phyloP scores from a whole-genome alignment of 2,113 vertebrate genomes.

The Oplegnathus fasciatus region DNA sequence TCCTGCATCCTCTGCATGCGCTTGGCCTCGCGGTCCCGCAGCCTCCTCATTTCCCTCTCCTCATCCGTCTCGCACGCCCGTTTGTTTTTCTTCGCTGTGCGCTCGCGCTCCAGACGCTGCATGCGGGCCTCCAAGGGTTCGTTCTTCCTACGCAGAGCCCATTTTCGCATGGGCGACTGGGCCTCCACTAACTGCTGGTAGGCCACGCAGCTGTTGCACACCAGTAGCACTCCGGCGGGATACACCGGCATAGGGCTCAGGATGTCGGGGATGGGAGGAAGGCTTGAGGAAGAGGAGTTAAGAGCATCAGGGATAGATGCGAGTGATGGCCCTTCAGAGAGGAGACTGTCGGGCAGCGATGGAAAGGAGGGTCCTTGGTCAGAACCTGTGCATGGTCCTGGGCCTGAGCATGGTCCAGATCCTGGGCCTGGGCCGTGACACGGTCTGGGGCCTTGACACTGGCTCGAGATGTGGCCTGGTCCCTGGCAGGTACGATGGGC shows the following conservation, averaged over 20 bases:
- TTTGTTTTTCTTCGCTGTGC: constrained; percentile 95
- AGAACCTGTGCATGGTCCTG: constrained; percentile 56
- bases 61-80: constrained; percentile 93
- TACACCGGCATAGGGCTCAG: constrained; percentile 88
- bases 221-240: constrained; percentile 93
- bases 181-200: constrained; percentile 93
- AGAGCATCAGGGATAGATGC: constrained; percentile 80
- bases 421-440: constrained; percentile 50
- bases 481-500: constrained; percentile 66
- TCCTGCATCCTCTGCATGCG: constrained; percentile 97
- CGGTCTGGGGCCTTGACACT: constrained; percentile 64
- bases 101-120: constrained; percentile 94
- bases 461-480: constrained; percentile 58
- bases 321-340: constrained; percentile 79
- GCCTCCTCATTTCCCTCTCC: constrained; percentile 91
- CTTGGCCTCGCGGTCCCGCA: constrained; percentile 96
- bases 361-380: constrained; percentile 75
- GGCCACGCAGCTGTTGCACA: constrained; percentile 95
- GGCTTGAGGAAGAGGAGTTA: constrained; percentile 76
- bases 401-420: constrained; percentile 34
- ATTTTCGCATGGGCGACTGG: constrained; percentile 90
- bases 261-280: constrained; percentile 84
- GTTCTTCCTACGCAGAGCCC: constrained; percentile 93
- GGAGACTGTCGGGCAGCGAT: constrained; percentile 74
- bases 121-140: constrained; percentile 91